These are phyloP conservation scores for Lepidonotus clava DNA, from an alignment of 2,888 invertebrate genomes.

Conservation along the genomic window DNA sequence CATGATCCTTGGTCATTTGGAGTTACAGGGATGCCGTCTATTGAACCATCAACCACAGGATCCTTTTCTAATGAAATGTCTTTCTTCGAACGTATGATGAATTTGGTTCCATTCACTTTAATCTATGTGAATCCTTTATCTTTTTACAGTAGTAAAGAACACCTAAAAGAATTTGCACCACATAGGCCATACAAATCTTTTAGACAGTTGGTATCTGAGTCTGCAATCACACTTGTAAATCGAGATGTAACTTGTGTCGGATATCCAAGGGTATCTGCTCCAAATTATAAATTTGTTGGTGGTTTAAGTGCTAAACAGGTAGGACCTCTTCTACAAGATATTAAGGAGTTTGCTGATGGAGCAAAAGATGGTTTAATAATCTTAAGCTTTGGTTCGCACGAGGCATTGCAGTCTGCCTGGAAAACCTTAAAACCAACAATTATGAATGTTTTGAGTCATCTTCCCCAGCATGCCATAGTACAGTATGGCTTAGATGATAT, in stretches of 20 bases:
- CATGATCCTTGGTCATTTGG: too few relatives aligned
- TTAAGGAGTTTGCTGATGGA: constrained; percentile 12
- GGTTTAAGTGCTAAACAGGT: not conserved
- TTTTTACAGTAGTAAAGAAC: not conserved
- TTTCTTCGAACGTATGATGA: too few relatives aligned
- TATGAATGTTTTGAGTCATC: not conserved
- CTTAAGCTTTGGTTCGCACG: not conserved
- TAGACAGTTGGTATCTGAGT: not conserved
- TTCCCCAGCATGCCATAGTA: not conserved
- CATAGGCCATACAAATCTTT: constrained; percentile 11
- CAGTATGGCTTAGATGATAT: constrained; percentile 27
- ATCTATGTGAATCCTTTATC: not conserved
- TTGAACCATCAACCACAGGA: too few relatives aligned
- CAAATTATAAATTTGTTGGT: not conserved
- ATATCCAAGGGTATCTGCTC: not conserved
- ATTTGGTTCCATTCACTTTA: not conserved
- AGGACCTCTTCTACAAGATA: not conserved
- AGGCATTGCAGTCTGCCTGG: not conserved
- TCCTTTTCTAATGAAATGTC: too few relatives aligned
- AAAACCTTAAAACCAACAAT: not conserved
- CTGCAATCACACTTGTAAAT: not conserved
- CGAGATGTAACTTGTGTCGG: not conserved
- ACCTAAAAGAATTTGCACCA: not conserved
- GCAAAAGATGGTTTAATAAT: constrained; percentile 19
- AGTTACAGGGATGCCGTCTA: too few relatives aligned